Conservation (phyloP, 1,140 invertebrate species). For the Drosophila orosa region DNA sequence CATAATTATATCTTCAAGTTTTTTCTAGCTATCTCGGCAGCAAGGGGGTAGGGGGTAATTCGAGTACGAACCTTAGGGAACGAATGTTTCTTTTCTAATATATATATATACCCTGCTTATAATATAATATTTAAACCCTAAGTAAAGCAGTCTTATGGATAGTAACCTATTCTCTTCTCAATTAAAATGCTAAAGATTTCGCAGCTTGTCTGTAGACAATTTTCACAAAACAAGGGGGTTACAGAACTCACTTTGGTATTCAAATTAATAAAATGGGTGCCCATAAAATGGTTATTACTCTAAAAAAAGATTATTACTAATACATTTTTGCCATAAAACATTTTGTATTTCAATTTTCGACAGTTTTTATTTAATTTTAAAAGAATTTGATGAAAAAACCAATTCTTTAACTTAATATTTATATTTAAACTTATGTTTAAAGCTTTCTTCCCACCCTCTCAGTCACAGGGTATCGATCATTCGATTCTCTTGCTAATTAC, state of each 20-base stretch:
- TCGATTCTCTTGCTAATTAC: not conserved
- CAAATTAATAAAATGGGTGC: too few relatives aligned
- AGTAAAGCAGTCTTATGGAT: not conserved
- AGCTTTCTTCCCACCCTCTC: too few relatives aligned
- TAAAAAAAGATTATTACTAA: not conserved
- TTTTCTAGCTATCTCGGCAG: not conserved
- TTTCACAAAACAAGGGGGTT: too few relatives aligned
- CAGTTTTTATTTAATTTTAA: too few relatives aligned
- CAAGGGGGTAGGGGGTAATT: too few relatives aligned
- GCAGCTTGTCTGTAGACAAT: not conserved
- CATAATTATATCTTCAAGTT: not conserved
- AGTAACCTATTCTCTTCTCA: not conserved
- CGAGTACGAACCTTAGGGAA: not conserved
- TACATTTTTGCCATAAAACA: not conserved
- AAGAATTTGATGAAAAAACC: too few relatives aligned
- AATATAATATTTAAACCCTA: too few relatives aligned
- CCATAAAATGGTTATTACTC: too few relatives aligned
- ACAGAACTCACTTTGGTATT: too few relatives aligned
- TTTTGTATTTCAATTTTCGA: too few relatives aligned
- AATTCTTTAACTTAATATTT: too few relatives aligned
- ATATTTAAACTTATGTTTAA: not conserved
- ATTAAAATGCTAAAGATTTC: not conserved
- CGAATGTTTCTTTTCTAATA: not conserved
- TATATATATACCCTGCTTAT: not conserved
- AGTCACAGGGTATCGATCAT: not conserved